These are phyloP conservation scores for Eira barbara DNA, from an alignment of 2,113 vertebrate species.

Conservation along the genomic window DNA sequence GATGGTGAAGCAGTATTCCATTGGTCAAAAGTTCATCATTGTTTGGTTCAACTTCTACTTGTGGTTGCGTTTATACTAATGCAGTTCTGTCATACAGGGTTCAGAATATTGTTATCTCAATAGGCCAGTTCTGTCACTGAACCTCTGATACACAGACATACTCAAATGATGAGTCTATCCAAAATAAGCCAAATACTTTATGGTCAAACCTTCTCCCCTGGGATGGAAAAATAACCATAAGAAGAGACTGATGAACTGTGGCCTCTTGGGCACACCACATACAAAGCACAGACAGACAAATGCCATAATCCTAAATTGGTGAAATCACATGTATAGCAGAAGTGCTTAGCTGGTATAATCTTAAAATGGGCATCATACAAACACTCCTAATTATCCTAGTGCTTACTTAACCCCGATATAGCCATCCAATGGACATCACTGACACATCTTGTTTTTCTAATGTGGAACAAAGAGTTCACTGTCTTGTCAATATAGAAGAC, in stretches of 20 bases:
- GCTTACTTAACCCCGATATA: background rate
- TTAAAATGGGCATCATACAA: background rate
- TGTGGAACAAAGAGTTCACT: background rate
- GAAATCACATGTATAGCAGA: background rate
- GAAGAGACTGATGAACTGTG: background rate
- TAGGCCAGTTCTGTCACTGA: background rate
- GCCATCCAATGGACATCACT: background rate
- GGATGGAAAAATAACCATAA: background rate
- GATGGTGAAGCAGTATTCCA: background rate
- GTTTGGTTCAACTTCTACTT: background rate
- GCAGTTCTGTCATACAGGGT: background rate
- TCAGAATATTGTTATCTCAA: background rate
- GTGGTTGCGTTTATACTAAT: background rate
- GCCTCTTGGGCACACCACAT: background rate
- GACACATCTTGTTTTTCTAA: background rate
- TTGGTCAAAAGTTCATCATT: background rate
- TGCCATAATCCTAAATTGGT: background rate
- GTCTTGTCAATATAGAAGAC: background rate
- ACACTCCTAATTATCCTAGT: background rate
- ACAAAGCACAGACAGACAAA: background rate
- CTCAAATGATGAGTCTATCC: background rate
- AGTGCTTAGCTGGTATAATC: background rate
- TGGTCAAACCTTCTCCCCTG: background rate
- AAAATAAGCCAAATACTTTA: background rate
- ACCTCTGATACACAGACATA: background rate